Base-by-base conservation (phyloP, 2,113 vertebrate genomes). In the Passer domesticus region DNA sequence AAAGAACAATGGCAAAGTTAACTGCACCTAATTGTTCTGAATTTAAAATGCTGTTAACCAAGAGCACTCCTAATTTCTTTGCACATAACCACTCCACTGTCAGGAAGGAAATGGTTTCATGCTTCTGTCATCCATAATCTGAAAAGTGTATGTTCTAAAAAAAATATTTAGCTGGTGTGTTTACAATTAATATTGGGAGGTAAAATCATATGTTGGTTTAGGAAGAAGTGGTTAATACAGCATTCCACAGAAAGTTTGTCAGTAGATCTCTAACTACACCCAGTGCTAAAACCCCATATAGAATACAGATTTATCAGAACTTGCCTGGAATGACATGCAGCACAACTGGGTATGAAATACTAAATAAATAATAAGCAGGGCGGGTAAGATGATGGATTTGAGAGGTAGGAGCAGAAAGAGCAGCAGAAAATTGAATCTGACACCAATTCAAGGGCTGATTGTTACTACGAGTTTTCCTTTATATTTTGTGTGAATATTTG, bases 1-100 rank as follows among this genome's bases (percentile, higher is more conserved):
- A 92, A 93, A 93, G 92, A 96, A 98, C 93, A 98, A 97, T 95
- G 94, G 96, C 93, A 77, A 98, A 95, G 96, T 97, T 95, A 98
- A 97, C 96, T 94, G 87, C 88, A 96, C 91, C 97, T 97, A 97
- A 97, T 97, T 95, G 97, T 97, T 96, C 93, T 90, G 92, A 95
- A 94, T 97, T 96, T 94, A 97, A 98, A 97, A 94, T 3, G 9
- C 72, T 85, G 94, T 94, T 96, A 98, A 97, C 95, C 83, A 96
- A 90, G 73, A 95, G 90, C 81, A 86, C 77, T 97, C 86, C 92
- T 95, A 93, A 80, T 96, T 92, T 95, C 93, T 96, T 96, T 94
- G 78, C 91, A 96, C 92, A 86, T 78, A 94, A 97, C 92, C 94
- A 59, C 86, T 76, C 49, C 53, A 49, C 88, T 73, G 41, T 93